Evolutionary conservation across 2,113 vertebrate species (phyloP).

Genomic region (Grantiella picta): DNA sequence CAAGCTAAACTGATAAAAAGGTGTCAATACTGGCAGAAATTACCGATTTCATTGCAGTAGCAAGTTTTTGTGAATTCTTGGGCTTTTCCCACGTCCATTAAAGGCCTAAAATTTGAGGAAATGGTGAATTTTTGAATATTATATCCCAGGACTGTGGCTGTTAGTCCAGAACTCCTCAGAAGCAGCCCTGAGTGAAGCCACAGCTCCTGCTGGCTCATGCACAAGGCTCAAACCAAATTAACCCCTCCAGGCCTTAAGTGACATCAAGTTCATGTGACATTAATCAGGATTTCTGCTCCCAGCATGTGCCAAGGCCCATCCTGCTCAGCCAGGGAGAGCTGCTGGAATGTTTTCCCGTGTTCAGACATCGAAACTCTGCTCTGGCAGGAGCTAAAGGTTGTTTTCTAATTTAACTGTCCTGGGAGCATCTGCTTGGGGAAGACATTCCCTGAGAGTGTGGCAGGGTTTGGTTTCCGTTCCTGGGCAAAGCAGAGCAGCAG

Average conservation of each 20-base stretch:
- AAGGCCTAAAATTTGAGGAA: not conserved
- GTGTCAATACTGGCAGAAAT: fast-evolving
- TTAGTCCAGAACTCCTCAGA: not conserved
- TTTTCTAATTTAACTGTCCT: not conserved
- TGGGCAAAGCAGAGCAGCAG: not conserved
- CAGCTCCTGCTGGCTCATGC: not conserved
- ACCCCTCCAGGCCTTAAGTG: not conserved
- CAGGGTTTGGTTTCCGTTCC: not conserved
- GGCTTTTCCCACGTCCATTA: fast-evolving
- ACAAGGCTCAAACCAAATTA: not conserved
- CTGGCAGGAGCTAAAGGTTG: not conserved
- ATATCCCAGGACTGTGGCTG: not conserved
- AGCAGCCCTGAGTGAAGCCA: not conserved
- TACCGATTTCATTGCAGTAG: not conserved
- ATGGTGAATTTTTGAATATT: fast-evolving
- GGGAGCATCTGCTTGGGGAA: not conserved
- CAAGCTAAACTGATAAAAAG: not conserved
- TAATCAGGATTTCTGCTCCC: not conserved
- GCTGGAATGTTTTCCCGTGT: fast-evolving
- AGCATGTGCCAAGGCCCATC: not conserved
- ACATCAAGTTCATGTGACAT: not conserved
- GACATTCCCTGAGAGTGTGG: not conserved
- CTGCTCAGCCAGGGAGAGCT: not conserved
- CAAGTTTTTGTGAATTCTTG: not conserved
- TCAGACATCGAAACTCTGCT: not conserved